Evolutionary conservation across 2,888 invertebrate species (phyloP).

Genomic region (Cepaea hortensis): DNA sequence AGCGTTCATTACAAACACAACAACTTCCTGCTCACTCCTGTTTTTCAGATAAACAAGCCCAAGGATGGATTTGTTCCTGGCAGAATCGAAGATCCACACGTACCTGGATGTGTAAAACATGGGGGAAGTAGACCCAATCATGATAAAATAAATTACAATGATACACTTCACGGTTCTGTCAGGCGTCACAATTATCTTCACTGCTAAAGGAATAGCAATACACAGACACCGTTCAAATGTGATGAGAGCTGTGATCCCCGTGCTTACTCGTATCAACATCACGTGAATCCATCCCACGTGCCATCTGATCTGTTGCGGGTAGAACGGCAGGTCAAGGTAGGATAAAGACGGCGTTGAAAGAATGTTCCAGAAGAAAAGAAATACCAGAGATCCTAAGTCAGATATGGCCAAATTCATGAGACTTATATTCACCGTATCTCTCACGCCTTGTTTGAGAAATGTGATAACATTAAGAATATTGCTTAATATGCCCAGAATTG

Average conservation of each 20-base stretch:
- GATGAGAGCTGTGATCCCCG: neutral
- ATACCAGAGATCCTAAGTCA: neutral
- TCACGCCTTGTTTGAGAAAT: neutral
- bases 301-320: neutral
- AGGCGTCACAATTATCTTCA: neutral
- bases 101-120: neutral
- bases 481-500: neutral
- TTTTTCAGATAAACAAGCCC: neutral
- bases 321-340: neutral
- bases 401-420: neutral
- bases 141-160: neutral
- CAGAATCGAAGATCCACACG: neutral
- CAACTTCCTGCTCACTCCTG: neutral
- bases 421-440: slow-evolving; percentile 8
- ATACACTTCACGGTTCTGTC: neutral
- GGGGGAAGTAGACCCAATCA: neutral
- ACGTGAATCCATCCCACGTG: neutral
- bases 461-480: neutral
- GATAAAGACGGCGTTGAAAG: neutral
- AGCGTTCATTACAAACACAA: slow-evolving; percentile 5
- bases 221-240: slow-evolving; percentile 12
- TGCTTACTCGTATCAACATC: neutral
- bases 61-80: neutral
- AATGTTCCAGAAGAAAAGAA: neutral
- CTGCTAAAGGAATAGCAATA: slow-evolving; percentile 1